Base-by-base conservation (phyloP, 2,113 vertebrate species). In the Hiodon alosoides region DNA sequence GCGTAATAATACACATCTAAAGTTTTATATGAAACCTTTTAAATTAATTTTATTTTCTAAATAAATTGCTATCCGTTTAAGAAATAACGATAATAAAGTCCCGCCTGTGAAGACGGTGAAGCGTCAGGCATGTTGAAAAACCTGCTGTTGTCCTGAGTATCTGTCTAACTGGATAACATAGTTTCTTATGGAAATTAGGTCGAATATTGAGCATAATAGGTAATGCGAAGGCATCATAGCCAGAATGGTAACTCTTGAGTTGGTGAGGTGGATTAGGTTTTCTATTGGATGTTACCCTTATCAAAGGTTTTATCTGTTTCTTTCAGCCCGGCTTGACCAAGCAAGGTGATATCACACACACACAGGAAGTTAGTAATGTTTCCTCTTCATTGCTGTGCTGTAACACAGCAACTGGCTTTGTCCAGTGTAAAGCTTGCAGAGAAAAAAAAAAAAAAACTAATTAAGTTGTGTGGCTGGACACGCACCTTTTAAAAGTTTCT, bases 91-190 rank as follows among this genome's bases (percentile, higher is more conserved):
- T 31, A 31, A 31, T 31, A 31, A 31, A 31, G 31, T 0, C 31
- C 31, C 31, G 1, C 31, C 31, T 31, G 31, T 31, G 31, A 31
- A 31, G 31, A 31, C 2, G 31, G 10, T 9, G 62, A 46, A 46
- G 4, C 11, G 53, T 9, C 17, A 51, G 47, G 73, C 73, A 78
- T 80, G 77, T 52, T 50, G 82, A 73, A 76, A 69, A 79, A 80
- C 80, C 60, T 71, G 75, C 79, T 79, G 53, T 7, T 60, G 6
- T 76, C 48, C 66, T 50, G 60, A 52, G 55, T 51, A 9, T 47
- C 50, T 50, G 51, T n/a, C 48, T 51, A 11, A 60, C 58, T 3
- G 51, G 14, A 17, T 11, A 59, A 72, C 17, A 31, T 47, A 74
- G 52, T 14, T 47, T 46, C 10, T n/a, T 5, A 14, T n/a, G 51